phyloP scores from a whole-genome alignment of 2,888 invertebrate species.

The Incurvaria masculella region DNA sequence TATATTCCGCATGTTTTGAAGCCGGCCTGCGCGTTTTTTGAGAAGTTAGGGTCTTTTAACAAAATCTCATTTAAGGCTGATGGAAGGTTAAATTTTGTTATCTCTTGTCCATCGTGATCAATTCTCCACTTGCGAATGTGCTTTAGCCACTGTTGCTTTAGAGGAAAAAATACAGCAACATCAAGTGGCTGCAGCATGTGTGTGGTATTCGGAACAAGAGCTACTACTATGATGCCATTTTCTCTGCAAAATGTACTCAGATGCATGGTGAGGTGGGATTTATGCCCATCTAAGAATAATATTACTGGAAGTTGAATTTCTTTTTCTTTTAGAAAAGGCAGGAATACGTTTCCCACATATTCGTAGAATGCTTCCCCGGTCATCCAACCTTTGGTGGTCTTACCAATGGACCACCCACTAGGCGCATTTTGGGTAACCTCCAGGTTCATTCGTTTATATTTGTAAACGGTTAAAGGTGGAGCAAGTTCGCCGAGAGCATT shows the following conservation, averaged over 20 bases:
- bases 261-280: constrained; percentile 6
- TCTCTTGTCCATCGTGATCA: constrained; percentile 17
- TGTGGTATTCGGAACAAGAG: constrained; percentile 5
- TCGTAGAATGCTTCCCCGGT: constrained; percentile 28
- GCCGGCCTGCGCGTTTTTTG: constrained; percentile 14
- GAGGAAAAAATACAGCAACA: constrained; percentile 5
- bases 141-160: constrained; percentile 13
- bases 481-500: constrained; percentile 12
- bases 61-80: constrained; percentile 10
- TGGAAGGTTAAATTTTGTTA: constrained; percentile 15
- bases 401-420: constrained; percentile 25
- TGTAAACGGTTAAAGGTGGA: constrained; percentile 15
- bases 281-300: constrained; percentile 4
- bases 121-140: constrained; percentile 14
- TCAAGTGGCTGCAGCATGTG: constrained; percentile 6
- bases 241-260: constrained; percentile 4
- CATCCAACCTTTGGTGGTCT: constrained; percentile 35
- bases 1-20: constrained; percentile 16
- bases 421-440: constrained; percentile 10
- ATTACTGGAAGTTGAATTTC: constrained; percentile 1
- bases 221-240: constrained; percentile 4
- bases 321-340: constrained; percentile 12
- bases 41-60: constrained; percentile 10
- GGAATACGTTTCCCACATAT: constrained; percentile 25
- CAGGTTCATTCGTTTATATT: constrained; percentile 13